Conservation (phyloP, 2,797 vertebrate species). For the Ctenosaura bakeri region DNA sequence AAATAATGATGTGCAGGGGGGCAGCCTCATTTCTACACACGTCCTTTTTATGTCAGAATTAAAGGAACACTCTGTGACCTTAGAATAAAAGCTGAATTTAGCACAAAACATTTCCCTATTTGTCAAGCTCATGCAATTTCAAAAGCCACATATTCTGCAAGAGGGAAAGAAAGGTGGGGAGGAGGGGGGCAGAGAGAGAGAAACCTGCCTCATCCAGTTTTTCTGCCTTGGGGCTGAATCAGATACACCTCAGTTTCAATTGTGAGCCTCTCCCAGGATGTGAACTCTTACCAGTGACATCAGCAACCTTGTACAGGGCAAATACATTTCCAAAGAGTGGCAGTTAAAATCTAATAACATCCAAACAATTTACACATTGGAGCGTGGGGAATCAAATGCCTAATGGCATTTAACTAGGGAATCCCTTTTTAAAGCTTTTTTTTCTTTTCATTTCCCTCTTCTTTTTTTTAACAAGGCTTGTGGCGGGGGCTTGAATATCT, state of each 20-base stretch:
- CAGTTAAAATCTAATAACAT: conserved; percentile 34
- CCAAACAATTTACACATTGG: conserved; percentile 45
- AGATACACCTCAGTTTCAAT: conserved; percentile 43
- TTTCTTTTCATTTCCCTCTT: background rate
- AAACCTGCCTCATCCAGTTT: conserved; percentile 66
- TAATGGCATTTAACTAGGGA: conserved; percentile 59
- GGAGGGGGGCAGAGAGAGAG: background rate
- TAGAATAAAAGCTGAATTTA: conserved; percentile 53
- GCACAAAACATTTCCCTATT: conserved; percentile 67
- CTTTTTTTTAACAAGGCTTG: conserved; percentile 40
- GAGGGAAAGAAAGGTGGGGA: background rate
- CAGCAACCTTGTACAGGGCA: conserved; percentile 44
- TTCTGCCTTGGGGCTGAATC: conserved; percentile 59
- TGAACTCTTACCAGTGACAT: conserved; percentile 53
- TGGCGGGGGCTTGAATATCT: conserved; percentile 25
- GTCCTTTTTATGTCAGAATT: conserved; percentile 39
- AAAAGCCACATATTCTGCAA: conserved; percentile 55
- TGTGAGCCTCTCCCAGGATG: conserved; percentile 55
- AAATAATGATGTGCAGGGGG: background rate
- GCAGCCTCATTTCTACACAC: background rate
- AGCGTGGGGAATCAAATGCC: conserved; percentile 44
- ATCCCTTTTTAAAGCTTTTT: conserved; percentile 47
- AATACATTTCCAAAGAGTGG: conserved; percentile 40
- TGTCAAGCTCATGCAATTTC: conserved; percentile 62
- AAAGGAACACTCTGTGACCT: conserved; percentile 55